phyloP scores from a whole-genome alignment of 2,797 vertebrate species.

The Chelidonichthys spinosus region DNA sequence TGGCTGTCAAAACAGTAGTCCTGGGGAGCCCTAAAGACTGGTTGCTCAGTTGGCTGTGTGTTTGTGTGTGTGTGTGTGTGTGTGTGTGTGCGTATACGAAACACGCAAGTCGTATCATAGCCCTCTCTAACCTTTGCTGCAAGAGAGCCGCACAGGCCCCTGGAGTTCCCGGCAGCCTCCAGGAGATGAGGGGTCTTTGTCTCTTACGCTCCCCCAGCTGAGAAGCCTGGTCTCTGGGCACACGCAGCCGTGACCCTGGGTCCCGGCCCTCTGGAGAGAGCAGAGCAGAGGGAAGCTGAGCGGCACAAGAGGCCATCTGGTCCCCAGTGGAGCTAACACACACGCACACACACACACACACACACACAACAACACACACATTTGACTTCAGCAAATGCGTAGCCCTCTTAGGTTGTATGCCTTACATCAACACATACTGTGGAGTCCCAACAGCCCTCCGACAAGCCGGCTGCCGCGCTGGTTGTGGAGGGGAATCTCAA shows the following conservation, averaged over 20 bases:
- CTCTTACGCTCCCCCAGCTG: constrained; percentile 73
- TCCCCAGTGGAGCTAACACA: constrained; percentile 67
- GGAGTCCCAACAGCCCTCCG: constrained; percentile 44
- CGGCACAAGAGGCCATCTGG: constrained; percentile 84
- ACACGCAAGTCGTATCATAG: constrained; percentile 64
- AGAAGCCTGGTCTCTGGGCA: constrained; percentile 78
- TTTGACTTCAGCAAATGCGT: constrained; percentile 52
- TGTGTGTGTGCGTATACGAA: constrained; percentile 16
- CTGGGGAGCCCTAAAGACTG: constrained; percentile 81
- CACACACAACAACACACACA: constrained; percentile 4
- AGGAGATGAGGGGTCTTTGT: constrained; percentile 77
- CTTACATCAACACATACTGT: constrained; percentile 24
- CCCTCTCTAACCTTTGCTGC: constrained; percentile 81
- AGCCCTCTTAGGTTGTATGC: constrained; percentile 36
- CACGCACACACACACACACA: constrained; percentile 20
- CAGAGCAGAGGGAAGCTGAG: constrained; percentile 66
- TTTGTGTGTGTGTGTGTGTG: constrained; percentile 17
- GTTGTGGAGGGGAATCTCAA: constrained; percentile 20
- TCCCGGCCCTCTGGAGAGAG: constrained; percentile 70
- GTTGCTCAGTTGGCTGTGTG: constrained; percentile 78
- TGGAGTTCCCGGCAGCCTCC: constrained; percentile 70
- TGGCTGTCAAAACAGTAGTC: constrained; percentile 83
- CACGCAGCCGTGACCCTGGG: constrained; percentile 71
- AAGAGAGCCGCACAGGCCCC: constrained; percentile 76
- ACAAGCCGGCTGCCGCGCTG: constrained; percentile 32